phyloP scores from a whole-genome alignment of 2,113 vertebrate genomes.

The Gallinago media region DNA sequence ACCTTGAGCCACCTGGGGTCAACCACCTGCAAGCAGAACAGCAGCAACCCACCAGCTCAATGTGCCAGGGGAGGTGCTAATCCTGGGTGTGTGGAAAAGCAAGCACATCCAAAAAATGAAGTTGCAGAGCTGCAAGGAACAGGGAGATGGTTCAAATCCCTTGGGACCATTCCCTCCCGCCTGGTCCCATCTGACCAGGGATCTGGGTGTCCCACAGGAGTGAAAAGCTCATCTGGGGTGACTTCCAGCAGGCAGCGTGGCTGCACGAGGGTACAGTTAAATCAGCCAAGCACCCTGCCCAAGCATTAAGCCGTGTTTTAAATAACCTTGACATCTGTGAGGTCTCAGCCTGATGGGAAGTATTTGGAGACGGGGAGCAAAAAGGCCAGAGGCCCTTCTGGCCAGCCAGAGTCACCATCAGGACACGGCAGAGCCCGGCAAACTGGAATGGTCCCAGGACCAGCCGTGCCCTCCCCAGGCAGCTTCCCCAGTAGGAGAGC shows the following conservation, averaged over 20 bases:
- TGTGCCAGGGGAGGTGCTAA: rapidly evolving
- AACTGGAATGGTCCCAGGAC: rapidly evolving
- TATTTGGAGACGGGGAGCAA: not conserved
- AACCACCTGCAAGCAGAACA: not conserved
- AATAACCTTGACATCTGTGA: constrained; percentile 10
- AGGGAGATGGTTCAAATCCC: not conserved
- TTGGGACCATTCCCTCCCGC: not conserved
- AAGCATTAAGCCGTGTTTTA: not conserved
- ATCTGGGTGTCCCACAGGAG: not conserved
- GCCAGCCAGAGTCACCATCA: not conserved
- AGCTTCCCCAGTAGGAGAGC: not conserved
- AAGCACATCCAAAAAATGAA: not conserved
- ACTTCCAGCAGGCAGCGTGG: not conserved
- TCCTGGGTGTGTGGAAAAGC: not conserved
- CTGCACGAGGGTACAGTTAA: not conserved
- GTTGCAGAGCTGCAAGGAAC: not conserved
- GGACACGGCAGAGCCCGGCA: not conserved
- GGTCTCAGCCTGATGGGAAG: not conserved
- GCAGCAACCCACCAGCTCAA: not conserved
- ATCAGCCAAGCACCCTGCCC: not conserved
- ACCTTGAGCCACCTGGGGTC: not conserved
- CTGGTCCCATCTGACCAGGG: rapidly evolving
- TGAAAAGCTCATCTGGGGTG: not conserved
- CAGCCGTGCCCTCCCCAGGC: not conserved
- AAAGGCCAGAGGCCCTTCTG: not conserved